Base-by-base conservation (phyloP, 2,113 vertebrate species). In the Heterochromis multidens region DNA sequence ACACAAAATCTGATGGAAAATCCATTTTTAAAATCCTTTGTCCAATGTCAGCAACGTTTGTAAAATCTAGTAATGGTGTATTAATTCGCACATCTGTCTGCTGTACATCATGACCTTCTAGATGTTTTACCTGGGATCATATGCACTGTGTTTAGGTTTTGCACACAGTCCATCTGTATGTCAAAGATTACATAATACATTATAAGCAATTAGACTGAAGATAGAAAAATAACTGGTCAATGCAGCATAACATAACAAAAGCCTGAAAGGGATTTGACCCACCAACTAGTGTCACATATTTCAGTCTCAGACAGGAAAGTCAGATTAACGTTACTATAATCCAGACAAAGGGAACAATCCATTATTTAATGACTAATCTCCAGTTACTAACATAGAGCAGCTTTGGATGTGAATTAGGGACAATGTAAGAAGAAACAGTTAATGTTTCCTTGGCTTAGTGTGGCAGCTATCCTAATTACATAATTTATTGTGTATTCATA, bases 281-380 rank as follows among this genome's bases (percentile, higher is more conserved):
- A 33, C 16, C 35, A 83, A 76, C 77, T 82, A 56, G 57, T 82
- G 60, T 72, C 70, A 84, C 54, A 40, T 65, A 35, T 79, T 52
- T 27, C 49, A 52, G 29, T 58, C 61, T 84, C 58, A 86, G 79
- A 6, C 88, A 89, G 63, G 27, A 81, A 70, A 77, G 61, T 61
- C 46, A 82, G 86, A 95, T 92, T 92, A 92, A 82, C 82, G 63
- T 81, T 27, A 82, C 67, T 60, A 80, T 91, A 94, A 94, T 90
- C 89, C 88, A 89, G 77, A 85, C 61, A 91, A 92, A 87, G 80
- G 88, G 85, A 84, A 78, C 85, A 88, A 79, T 63, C 85, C 88
- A 91, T 88, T 94, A 85, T 29, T 67, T 77, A 88, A 87, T 82
- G 74, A 89, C 90, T 86, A 82, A 88, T 89, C 59, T 16, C 31